These are phyloP conservation scores for Limnodromus scolopaceus DNA, from an alignment of 2,797 vertebrate genomes.

Conservation along the genomic window DNA sequence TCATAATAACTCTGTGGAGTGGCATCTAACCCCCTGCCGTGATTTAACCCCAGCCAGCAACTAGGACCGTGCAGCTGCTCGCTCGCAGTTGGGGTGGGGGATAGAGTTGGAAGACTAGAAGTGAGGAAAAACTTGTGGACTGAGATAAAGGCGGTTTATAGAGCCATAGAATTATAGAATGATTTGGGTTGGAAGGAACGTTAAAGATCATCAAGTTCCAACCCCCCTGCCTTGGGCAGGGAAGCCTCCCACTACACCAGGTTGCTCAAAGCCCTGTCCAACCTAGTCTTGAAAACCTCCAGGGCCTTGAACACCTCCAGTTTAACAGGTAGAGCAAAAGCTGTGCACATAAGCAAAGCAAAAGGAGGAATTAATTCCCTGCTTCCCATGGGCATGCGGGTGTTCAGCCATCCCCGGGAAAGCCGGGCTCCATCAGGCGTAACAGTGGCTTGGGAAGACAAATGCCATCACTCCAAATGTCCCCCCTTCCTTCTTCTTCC, in stretches of 20 bases:
- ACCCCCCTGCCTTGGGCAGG: too few relatives aligned
- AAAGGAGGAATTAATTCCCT: background rate
- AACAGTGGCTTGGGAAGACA: background rate
- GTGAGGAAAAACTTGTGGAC: background rate
- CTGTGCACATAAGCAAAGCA: background rate
- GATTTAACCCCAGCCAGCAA: background rate
- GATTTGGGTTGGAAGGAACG: too few relatives aligned
- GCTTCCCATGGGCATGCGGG: background rate
- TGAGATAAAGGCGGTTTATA: background rate
- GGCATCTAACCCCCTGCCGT: background rate
- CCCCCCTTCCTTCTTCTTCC: background rate
- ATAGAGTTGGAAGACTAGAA: background rate
- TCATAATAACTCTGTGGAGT: background rate
- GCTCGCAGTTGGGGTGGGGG: background rate
- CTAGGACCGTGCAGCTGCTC: background rate
- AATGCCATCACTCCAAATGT: accelerated
- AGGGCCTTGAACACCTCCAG: too few relatives aligned
- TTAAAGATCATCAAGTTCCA: too few relatives aligned
- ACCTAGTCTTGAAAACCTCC: too few relatives aligned
- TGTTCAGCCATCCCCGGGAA: background rate
- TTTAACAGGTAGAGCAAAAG: background rate
- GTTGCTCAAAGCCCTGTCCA: too few relatives aligned
- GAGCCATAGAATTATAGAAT: too few relatives aligned
- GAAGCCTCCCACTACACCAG: too few relatives aligned
- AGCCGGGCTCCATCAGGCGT: too few relatives aligned